Conservation (phyloP, 2,888 invertebrate genomes). For the Junonia oenone region DNA sequence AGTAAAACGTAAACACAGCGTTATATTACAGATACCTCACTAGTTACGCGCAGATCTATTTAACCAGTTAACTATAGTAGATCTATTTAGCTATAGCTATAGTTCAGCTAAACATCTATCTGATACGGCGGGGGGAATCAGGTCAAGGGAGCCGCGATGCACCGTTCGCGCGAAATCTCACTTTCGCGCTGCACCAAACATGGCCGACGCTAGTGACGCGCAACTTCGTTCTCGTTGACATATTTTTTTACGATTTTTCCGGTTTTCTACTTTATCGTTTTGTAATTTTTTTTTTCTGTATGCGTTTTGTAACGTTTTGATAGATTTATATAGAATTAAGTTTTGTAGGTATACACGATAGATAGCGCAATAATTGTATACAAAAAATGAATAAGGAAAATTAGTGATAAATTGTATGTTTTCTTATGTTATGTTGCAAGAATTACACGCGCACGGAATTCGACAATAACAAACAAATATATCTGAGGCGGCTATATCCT, state of each 20-base stretch:
- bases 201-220: constrained; percentile 62
- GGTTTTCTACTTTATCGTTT: constrained; percentile 31
- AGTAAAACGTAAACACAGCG: not conserved
- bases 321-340: too few species aligned
- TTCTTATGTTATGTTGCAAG: constrained; percentile 50
- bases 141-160: constrained; percentile 78
- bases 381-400: too few species aligned
- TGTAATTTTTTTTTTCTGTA: too few species aligned
- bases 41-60: too few species aligned
- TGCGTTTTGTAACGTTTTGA: too few species aligned
- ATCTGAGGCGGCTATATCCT: constrained; percentile 60
- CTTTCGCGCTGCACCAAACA: constrained; percentile 75
- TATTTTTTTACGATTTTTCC: constrained; percentile 42
- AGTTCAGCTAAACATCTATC: constrained; percentile 29
- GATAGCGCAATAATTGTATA: too few species aligned
- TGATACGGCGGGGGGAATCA: constrained; percentile 61
- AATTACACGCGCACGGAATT: constrained; percentile 61
- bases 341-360: too few species aligned
- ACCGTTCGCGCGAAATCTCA: constrained; percentile 78
- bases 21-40: constrained; percentile 1
- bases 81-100: constrained; percentile 19
- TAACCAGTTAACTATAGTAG: too few species aligned
- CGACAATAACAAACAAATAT: constrained; percentile 61
- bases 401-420: not conserved
- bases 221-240: constrained; percentile 62